Evolutionary conservation across 1,140 invertebrate genomes (phyloP).

Genomic region (Drosophila ambigua): DNA sequence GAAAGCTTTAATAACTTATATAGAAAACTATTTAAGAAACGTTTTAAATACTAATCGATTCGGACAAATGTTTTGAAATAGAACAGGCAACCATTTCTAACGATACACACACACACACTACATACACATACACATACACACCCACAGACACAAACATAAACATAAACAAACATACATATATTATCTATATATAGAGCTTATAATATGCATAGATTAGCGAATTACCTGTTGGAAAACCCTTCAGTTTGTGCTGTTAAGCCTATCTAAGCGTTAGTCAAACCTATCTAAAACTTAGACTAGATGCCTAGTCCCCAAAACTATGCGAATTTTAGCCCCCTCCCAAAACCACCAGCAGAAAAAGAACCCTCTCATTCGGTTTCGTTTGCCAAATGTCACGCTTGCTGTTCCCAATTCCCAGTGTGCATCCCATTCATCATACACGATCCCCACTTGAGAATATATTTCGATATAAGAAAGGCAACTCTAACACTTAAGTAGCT

Average conservation of each 20-base stretch:
- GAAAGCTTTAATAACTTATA: constrained; percentile 84
- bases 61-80: constrained; percentile 44
- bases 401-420: neutral
- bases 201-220: constrained; percentile 52
- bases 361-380: neutral
- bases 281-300: constrained; percentile 56
- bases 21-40: constrained; percentile 78
- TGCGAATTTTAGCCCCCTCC: too few relatives aligned
- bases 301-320: constrained; percentile 1
- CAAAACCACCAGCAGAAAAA: neutral
- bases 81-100: constrained; percentile 21
- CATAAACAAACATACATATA: constrained; percentile 10
- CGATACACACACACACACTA: constrained; percentile 2
- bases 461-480: constrained; percentile 31
- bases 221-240: constrained; percentile 42
- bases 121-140: constrained; percentile 2
- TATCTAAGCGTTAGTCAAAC: constrained; percentile 60
- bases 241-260: constrained; percentile 51
- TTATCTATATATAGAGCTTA: constrained; percentile 49
- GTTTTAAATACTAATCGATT: constrained; percentile 75
- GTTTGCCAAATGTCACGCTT: constrained; percentile 16
- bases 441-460: constrained; percentile 23
- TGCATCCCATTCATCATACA: too few relatives aligned
- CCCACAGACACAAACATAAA: constrained; percentile 13
- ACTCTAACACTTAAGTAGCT: constrained; percentile 59